These are phyloP conservation scores for Pandemis corylana DNA, from an alignment of 2,888 invertebrate genomes.

Conservation along the genomic window DNA sequence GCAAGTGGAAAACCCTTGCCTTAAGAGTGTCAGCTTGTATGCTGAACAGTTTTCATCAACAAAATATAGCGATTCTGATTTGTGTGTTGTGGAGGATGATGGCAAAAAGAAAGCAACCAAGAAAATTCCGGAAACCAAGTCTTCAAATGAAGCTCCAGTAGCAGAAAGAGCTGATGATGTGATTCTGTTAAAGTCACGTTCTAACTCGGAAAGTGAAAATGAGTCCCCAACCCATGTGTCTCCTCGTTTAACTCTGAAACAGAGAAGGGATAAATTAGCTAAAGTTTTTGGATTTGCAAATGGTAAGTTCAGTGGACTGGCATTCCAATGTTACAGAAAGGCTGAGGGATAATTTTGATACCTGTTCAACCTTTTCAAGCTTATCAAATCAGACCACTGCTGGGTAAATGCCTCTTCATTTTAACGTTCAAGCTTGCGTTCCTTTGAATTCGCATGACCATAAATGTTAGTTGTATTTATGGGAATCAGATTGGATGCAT, in stretches of 20 bases:
- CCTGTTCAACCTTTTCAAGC: not conserved
- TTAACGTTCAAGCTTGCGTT: not conserved
- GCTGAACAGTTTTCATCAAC: slow-evolving; percentile 62
- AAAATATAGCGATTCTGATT: slow-evolving; percentile 60
- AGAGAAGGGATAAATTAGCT: slow-evolving; percentile 61
- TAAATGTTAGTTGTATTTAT: slow-evolving; percentile 2
- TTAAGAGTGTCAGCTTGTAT: slow-evolving; percentile 70
- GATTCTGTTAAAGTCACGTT: slow-evolving; percentile 59
- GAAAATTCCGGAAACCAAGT: slow-evolving; percentile 11
- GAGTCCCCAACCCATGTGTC: slow-evolving; percentile 13
- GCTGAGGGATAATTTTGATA: slow-evolving; percentile 11
- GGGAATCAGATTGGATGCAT: slow-evolving; percentile 37
- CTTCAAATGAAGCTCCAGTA: slow-evolving; percentile 17
- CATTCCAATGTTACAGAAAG: slow-evolving; percentile 32
- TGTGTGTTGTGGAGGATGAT: slow-evolving; percentile 51
- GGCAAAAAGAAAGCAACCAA: slow-evolving; percentile 25
- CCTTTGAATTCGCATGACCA: not conserved
- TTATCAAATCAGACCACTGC: too few relatives aligned
- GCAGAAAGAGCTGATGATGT: slow-evolving; percentile 48
- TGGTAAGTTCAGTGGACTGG: slow-evolving; percentile 65
- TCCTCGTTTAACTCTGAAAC: slow-evolving; percentile 45
- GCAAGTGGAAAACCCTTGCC: slow-evolving; percentile 62
- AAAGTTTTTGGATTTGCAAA: slow-evolving; percentile 73
- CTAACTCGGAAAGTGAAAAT: slow-evolving; percentile 56
- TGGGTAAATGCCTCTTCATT: too few relatives aligned